Conservation (phyloP, 1,140 invertebrate genomes). For the Nephotettix cincticeps region DNA sequence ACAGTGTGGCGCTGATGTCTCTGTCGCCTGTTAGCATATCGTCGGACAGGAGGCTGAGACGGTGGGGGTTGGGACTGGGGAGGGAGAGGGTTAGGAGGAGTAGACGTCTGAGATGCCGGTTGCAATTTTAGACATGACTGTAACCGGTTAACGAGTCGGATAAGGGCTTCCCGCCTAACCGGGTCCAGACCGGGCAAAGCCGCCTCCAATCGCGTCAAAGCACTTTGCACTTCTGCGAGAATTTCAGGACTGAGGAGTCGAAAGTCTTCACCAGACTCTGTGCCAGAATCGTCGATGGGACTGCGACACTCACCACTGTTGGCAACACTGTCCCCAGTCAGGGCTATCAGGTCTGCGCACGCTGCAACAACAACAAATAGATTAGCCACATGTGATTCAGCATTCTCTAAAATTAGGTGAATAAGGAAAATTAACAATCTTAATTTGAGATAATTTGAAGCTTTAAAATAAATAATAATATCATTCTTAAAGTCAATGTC, state of each 20-base stretch:
- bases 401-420: background rate
- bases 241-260: conserved; percentile 47
- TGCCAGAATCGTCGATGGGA: conserved; percentile 59
- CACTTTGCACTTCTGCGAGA: conserved; percentile 75
- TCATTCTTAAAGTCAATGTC: no score
- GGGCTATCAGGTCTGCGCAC: conserved; percentile 58
- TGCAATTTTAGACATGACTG: conserved; percentile 62
- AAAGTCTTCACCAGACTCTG: conserved; percentile 64
- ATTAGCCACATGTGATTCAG: background rate
- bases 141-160: conserved; percentile 71
- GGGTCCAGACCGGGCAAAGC: conserved; percentile 60
- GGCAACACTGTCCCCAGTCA: conserved; percentile 42
- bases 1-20: conserved; percentile 67
- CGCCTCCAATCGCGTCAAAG: conserved; percentile 67
- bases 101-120: conserved; percentile 42
- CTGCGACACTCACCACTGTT: conserved; percentile 52
- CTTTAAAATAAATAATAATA: no score
- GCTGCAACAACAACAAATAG: conserved; percentile 47
- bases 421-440: no score
- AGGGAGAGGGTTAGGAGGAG: conserved; percentile 43
- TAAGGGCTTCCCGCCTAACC: conserved; percentile 60
- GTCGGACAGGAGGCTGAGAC: conserved; percentile 36
- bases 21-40: conserved; percentile 34
- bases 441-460: no score
- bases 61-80: conserved; percentile 42